phyloP scores from a whole-genome alignment of 2,888 invertebrate species.

The Drosophila prostipennis region DNA sequence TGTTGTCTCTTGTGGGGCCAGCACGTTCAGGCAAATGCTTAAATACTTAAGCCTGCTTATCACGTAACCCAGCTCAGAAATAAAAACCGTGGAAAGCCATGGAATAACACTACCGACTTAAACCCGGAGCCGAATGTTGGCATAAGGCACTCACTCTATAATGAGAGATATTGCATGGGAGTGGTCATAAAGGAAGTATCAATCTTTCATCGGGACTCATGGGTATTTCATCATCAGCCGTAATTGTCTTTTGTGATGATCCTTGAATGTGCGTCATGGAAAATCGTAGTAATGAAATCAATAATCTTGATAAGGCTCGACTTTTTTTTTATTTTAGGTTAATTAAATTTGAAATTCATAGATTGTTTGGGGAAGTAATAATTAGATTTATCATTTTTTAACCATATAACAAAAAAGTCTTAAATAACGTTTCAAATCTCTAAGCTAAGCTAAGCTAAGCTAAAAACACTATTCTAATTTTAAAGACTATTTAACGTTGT shows the following conservation, averaged over 20 bases:
- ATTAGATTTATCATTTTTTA: too few relatives aligned
- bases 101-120: slow-evolving; percentile 36
- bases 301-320: too few relatives aligned
- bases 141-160: slow-evolving; percentile 5
- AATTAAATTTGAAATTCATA: too few relatives aligned
- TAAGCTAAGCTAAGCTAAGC: too few relatives aligned
- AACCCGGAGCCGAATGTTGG: slow-evolving; percentile 1
- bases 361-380: too few relatives aligned
- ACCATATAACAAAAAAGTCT: too few relatives aligned
- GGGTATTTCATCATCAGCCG: slow-evolving; percentile 12
- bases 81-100: slow-evolving; percentile 25
- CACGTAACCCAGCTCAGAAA: slow-evolving; percentile 55
- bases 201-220: slow-evolving; percentile 22
- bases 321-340: too few relatives aligned
- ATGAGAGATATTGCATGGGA: slow-evolving; percentile 22
- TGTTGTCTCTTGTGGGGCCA: slow-evolving; percentile 57
- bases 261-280: not conserved
- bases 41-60: slow-evolving; percentile 67
- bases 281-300: too few relatives aligned
- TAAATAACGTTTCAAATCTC: too few relatives aligned
- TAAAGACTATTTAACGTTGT: too few relatives aligned
- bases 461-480: too few relatives aligned
- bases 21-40: slow-evolving; percentile 57
- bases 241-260: slow-evolving; percentile 4
- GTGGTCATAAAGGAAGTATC: slow-evolving; percentile 38